phyloP scores from a whole-genome alignment of 2,113 vertebrate species.

The Seriola rivoliana region DNA sequence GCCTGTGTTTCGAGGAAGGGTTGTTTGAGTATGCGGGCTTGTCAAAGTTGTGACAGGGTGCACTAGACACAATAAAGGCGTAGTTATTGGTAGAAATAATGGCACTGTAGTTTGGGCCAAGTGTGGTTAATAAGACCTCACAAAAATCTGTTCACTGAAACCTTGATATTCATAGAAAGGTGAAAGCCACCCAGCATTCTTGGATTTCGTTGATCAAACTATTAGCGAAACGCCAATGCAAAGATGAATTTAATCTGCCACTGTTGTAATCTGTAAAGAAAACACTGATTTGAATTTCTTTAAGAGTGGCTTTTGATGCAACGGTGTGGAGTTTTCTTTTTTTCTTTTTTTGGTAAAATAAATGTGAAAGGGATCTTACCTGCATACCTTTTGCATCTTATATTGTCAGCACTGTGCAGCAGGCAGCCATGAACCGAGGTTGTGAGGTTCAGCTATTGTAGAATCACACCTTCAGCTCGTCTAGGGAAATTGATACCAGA shows the following conservation, averaged over 20 bases:
- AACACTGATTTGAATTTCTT: not conserved
- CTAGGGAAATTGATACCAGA: not conserved
- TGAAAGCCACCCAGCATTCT: too few relatives aligned
- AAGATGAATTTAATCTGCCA: not conserved
- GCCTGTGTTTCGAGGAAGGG: not conserved
- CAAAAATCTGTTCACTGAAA: too few relatives aligned
- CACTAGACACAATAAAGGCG: too few relatives aligned
- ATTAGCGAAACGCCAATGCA: not conserved
- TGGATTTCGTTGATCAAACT: too few relatives aligned
- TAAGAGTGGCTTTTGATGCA: not conserved
- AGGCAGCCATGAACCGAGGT: not conserved
- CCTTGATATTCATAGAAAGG: too few relatives aligned
- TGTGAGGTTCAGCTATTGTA: not conserved
- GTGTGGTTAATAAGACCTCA: too few relatives aligned
- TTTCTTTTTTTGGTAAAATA: not conserved
- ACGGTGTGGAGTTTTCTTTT: not conserved
- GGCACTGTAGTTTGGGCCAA: too few relatives aligned
- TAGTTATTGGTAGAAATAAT: too few relatives aligned
- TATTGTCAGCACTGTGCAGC: not conserved
- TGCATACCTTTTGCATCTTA: not conserved
- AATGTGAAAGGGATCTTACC: not conserved
- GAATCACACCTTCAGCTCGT: not conserved
- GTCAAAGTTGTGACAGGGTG: too few relatives aligned
- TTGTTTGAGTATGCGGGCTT: not conserved
- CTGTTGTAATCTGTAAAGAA: not conserved